phyloP scores from a whole-genome alignment of 2,888 invertebrate genomes.

The Furcula furcula region DNA sequence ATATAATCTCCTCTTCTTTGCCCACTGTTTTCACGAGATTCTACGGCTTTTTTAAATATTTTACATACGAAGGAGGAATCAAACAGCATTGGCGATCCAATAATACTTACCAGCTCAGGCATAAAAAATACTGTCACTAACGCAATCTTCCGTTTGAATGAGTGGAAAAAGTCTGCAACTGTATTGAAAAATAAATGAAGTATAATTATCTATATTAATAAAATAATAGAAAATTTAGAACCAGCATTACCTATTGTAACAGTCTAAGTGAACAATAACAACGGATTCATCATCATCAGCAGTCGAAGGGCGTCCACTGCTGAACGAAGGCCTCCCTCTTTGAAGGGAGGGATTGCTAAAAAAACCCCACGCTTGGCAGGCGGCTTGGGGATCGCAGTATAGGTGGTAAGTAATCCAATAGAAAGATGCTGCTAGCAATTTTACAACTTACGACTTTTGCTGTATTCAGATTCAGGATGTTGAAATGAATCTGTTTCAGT shows the following conservation, averaged over 20 bases:
- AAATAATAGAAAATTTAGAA: too few relatives aligned
- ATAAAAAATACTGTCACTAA: conserved; percentile 32
- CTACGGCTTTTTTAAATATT: conserved; percentile 26
- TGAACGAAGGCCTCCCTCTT: too few relatives aligned
- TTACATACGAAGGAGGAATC: conserved; percentile 22
- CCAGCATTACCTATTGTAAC: too few relatives aligned
- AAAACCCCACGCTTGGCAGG: too few relatives aligned
- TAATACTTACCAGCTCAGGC: conserved; percentile 23
- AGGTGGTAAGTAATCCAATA: too few relatives aligned
- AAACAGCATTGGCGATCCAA: conserved; percentile 24
- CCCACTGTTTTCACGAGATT: conserved; percentile 22
- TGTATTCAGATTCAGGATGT: conserved; percentile 23
- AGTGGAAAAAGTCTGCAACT: conserved; percentile 29
- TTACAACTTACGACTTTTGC: conserved; percentile 23
- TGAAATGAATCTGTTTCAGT: conserved; percentile 25
- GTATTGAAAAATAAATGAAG: conserved; percentile 1
- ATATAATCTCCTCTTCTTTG: conserved; percentile 29
- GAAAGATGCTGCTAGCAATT: too few relatives aligned
- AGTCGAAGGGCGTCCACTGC: too few relatives aligned
- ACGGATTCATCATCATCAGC: too few relatives aligned
- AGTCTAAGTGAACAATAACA: too few relatives aligned
- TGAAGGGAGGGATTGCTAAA: too few relatives aligned
- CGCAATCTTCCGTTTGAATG: conserved; percentile 31
- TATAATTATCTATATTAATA: background rate
- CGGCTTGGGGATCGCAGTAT: too few relatives aligned